Evolutionary conservation across 2,888 invertebrate species (phyloP), one percentile per base, ranked within the genome.

Genomic region (Prostheceraeus crozeri): DNA sequence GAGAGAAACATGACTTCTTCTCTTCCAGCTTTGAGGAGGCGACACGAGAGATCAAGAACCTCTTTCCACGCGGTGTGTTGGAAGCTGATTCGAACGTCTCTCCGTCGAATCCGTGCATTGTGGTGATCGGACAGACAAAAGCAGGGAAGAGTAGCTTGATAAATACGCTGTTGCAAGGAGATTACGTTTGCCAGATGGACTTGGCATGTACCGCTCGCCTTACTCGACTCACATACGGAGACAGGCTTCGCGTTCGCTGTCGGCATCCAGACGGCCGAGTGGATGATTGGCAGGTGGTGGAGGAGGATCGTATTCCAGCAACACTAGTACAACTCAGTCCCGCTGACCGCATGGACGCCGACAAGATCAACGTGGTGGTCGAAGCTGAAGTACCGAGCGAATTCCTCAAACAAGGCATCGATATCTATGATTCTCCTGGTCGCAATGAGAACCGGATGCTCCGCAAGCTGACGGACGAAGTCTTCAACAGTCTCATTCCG

Each of bases 121-220:
- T 36, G 3, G 27, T 55, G 6, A 36, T 36, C 11, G 55, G 55
- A 36, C 55, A 55, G 35, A 35, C 35, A 8, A 57, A 57, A 19
- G 35, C 57, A 8, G 57, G 57, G 11, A 57, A 57, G 31, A 57
- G 57, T 28, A 36, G 45, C n/a, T 35, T 57, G 16, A 46, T 57
- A 4, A 57, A 57, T 35, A n/a, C n/a, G 8, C 40, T 57, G 4
- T 3, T 57, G 3, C 11, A 23, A 21, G 25, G 46, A 33, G 3
- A 35, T 33, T 4, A 36, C 6, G 10, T 52, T 3, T 25, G 35
- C n/a, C 35, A 40, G 6, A n/a, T 10, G 4, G 31, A 55, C 35
- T 10, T 3, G 2, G 3, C 3, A n/a, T 33, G 23, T 11, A 55
- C 55, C 3, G 55, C 31, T 3, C 4, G 40, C 11, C 23, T 55